phyloP scores from a whole-genome alignment of 2,888 invertebrate genomes.

The Agrotis exclamationis region DNA sequence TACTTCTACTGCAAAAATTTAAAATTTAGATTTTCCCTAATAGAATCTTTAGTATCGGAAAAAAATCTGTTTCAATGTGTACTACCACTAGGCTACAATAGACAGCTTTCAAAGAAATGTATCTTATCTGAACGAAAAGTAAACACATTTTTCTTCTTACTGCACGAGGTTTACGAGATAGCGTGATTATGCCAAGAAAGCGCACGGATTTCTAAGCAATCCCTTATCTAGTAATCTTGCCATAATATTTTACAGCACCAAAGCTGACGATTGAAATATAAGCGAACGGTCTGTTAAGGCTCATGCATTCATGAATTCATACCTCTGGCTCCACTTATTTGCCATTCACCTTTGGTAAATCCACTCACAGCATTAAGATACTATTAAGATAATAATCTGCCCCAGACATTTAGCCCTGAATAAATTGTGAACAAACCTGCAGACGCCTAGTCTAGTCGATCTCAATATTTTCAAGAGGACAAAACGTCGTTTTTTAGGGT shows the following conservation, averaged over 20 bases:
- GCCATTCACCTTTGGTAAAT: constrained; percentile 10
- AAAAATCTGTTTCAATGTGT: constrained; percentile 15
- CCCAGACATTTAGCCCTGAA: constrained; percentile 19
- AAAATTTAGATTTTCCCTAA: background rate
- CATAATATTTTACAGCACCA: constrained; percentile 41
- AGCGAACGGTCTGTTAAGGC: constrained; percentile 4
- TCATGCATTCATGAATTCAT: constrained; percentile 3
- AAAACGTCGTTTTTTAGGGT: constrained; percentile 38
- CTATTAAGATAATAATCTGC: constrained; percentile 39
- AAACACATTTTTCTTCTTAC: constrained; percentile 45
- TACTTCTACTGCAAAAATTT: background rate
- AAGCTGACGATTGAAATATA: constrained; percentile 23
- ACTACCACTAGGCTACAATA: constrained; percentile 25
- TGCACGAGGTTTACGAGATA: constrained; percentile 45
- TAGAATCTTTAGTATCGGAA: background rate
- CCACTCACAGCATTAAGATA: constrained; percentile 32
- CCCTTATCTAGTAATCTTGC: constrained; percentile 41
- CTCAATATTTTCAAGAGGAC: constrained; percentile 13
- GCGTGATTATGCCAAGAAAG: constrained; percentile 50
- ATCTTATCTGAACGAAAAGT: constrained; percentile 48
- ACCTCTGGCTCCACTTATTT: constrained; percentile 19
- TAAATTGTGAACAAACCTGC: constrained; percentile 38
- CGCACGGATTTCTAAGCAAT: constrained; percentile 42
- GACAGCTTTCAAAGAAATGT: constrained; percentile 37
- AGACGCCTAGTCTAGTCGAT: constrained; percentile 27